These are phyloP conservation scores for Noctuana brunneofusca DNA, from an alignment of 2,888 invertebrate species.

Conservation along the genomic window DNA sequence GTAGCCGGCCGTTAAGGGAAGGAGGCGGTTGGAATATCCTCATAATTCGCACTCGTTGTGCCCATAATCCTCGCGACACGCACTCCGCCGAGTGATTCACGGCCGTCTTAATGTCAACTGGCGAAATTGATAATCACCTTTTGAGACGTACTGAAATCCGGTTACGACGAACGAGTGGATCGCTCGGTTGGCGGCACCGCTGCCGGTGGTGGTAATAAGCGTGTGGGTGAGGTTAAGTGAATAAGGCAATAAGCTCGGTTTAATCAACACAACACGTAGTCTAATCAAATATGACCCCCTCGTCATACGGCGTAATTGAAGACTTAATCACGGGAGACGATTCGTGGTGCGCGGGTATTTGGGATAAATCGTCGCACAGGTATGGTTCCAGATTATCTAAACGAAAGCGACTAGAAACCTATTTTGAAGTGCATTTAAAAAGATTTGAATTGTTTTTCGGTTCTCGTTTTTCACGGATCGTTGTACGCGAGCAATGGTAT, in stretches of 20 bases:
- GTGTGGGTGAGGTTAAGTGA: constrained; percentile 60
- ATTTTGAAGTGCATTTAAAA: not conserved
- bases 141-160: constrained; percentile 48
- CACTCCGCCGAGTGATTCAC: constrained; percentile 54
- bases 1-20: constrained; percentile 31
- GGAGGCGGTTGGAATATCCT: constrained; percentile 39
- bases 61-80: constrained; percentile 36
- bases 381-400: not conserved
- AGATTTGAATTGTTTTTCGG: not conserved
- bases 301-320: constrained; percentile 79
- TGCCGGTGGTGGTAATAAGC: constrained; percentile 38
- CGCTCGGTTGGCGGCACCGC: constrained; percentile 23
- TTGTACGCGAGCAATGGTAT: not conserved
- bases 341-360: constrained; percentile 51
- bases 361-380: not conserved
- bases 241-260: constrained; percentile 79
- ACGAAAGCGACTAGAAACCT: not conserved
- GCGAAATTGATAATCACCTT: constrained; percentile 51
- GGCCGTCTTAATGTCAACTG: constrained; percentile 62
- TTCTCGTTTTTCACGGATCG: not conserved
- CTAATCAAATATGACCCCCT: constrained; percentile 81
- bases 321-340: constrained; percentile 78
- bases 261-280: constrained; percentile 80
- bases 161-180: constrained; percentile 28
- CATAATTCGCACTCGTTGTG: constrained; percentile 35